Evolutionary conservation across 2,797 vertebrate species (phyloP), one percentile per base, ranked within the genome.

Genomic region (Mionectes olivaceus): DNA sequence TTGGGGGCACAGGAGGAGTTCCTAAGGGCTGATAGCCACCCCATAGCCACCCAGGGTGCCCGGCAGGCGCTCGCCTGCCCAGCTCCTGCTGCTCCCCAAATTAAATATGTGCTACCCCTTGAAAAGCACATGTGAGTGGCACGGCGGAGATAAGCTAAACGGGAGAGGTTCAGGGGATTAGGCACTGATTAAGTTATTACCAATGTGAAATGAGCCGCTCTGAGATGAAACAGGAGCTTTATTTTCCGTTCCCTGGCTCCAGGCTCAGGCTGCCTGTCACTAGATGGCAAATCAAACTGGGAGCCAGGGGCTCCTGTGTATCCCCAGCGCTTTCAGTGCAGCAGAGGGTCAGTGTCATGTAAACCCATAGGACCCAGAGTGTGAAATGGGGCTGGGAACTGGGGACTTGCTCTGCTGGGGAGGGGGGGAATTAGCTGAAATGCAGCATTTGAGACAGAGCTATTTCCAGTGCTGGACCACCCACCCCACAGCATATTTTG

Each of bases 111-210:
- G 70, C 86, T 64, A 77, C 84, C 73, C 76, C 65, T 76, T 52
- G 93, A 68, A 87, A 70, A 64, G 61, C 61, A 55, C 30, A 2
- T 59, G 91, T 19, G 92, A 87, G 83, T 83, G 90, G 61, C 83
- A 76, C 1, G 1, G 86, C 11, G 4, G 65, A 95, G 94, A 96
- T 91, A 95, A 93, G 76, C 87, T 59, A 35, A 96, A 83, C 0
- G 3, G 60, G 83, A 87, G 77, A 93, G 82, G 92, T 96, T 94
- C 43, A 17, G 83, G 91, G 93, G 96, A 95, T 95, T 95, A 88
- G 76, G 92, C 44, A 30, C 88, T 94, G 93, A 94, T 94, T 95
- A 95, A 94, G 95, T 95, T 95, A 90, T 94, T 94, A 76, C 57
- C 37, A 59, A 85, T 3, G 11, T 61, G 92, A 90, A 95, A 95